Evolutionary conservation across 2,888 invertebrate genomes (phyloP).

Genomic region (Podotricha telesiphe): DNA sequence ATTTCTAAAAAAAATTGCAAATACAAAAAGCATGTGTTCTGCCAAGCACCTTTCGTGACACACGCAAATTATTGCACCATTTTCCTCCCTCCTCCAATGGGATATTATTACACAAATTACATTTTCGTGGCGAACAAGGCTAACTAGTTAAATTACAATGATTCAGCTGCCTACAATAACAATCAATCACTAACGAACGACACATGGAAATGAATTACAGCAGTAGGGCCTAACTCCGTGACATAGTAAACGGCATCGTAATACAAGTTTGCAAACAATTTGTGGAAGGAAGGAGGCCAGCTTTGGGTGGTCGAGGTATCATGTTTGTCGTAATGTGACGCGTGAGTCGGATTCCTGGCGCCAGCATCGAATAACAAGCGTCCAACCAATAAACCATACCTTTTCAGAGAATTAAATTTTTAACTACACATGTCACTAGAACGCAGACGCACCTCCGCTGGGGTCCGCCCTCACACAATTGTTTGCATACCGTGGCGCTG

Average conservation of each 20-base stretch:
- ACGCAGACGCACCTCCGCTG: conserved; percentile 51
- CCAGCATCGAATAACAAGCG: conserved; percentile 77
- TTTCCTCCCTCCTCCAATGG: conserved; percentile 49
- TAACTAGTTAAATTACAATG: conserved; percentile 43
- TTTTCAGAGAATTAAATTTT: conserved; percentile 77
- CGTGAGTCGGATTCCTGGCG: conserved; percentile 63
- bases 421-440: conserved; percentile 82
- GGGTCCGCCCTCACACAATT: conserved; percentile 83
- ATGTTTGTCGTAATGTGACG: conserved; percentile 65
- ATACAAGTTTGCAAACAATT: conserved; percentile 92
- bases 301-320: conserved; percentile 69
- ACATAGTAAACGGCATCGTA: conserved; percentile 38
- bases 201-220: conserved; percentile 37
- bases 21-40: conserved; percentile 36
- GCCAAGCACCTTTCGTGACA: conserved; percentile 46
- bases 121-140: conserved; percentile 38
- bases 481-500: conserved; percentile 71
- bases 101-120: conserved; percentile 46
- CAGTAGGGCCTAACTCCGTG: conserved; percentile 32
- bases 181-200: conserved; percentile 33
- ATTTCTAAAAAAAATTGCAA: conserved; percentile 12
- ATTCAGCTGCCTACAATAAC: conserved; percentile 49
- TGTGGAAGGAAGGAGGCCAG: conserved; percentile 92
- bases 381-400: conserved; percentile 82
- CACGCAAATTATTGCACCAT: conserved; percentile 49